Percentiles rank a stretch among this genome's conserved stretches.
Conservation (phyloP, 2,113 vertebrate species). For the Hippopotamus amphibius region DNA sequence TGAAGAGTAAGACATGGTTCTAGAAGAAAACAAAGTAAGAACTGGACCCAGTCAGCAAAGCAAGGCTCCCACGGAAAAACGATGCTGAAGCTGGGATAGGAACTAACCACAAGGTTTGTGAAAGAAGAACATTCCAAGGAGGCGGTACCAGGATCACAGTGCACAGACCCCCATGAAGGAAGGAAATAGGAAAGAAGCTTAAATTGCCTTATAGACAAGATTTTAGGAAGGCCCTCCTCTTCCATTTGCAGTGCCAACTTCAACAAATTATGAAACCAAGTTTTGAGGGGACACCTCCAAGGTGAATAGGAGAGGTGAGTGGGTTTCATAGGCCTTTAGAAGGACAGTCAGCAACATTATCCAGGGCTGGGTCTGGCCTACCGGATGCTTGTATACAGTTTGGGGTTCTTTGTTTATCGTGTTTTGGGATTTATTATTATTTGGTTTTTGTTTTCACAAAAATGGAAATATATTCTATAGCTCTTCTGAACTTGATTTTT, state of each 20-base stretch:
- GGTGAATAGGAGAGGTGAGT: background rate
- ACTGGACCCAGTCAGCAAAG: background rate
- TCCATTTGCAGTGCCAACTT: background rate
- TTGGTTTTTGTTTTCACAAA: background rate
- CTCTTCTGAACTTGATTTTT: background rate
- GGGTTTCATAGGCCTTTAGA: background rate
- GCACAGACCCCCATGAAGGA: background rate
- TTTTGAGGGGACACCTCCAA: background rate
- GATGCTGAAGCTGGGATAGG: background rate
- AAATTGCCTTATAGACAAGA: background rate
- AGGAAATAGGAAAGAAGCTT: background rate
- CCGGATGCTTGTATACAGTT: background rate
- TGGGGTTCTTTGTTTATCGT: background rate
- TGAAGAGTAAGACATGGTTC: background rate
- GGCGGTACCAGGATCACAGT: background rate
- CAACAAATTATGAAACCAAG: background rate
- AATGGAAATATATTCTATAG: background rate
- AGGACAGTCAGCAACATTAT: rapidly evolving
- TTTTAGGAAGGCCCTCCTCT: background rate
- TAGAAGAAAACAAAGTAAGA: background rate
- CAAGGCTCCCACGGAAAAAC: background rate
- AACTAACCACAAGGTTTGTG: background rate
- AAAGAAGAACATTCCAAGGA: background rate
- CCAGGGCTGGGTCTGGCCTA: background rate
- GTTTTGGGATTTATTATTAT: background rate